phyloP scores from a whole-genome alignment of 1,140 invertebrate genomes.

The Drosophila auraria region DNA sequence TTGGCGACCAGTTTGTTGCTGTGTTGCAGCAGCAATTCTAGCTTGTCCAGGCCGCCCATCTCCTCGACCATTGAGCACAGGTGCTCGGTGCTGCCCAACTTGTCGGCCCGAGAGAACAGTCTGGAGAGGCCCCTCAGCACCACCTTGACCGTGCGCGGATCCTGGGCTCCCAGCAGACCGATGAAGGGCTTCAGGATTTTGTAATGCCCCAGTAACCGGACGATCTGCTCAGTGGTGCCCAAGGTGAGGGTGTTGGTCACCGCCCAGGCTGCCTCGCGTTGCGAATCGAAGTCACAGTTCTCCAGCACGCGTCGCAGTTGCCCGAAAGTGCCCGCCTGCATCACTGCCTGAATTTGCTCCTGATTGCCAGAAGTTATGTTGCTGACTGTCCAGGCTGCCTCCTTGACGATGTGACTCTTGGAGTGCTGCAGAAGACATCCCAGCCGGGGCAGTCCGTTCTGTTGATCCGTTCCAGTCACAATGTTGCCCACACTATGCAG shows the following conservation, averaged over 20 bases:
- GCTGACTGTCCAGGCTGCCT: slow-evolving; percentile 99
- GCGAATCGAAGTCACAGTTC: slow-evolving; percentile 97
- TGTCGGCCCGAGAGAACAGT: slow-evolving; percentile 86
- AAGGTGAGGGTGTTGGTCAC: slow-evolving; percentile 99
- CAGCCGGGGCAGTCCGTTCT: slow-evolving; percentile 93
- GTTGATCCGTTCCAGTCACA: slow-evolving; percentile 92
- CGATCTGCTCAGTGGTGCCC: slow-evolving; percentile 94
- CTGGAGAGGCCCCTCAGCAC: slow-evolving; percentile 96
- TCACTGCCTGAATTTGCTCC: slow-evolving; percentile 97
- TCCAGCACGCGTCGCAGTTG: slow-evolving; percentile 86
- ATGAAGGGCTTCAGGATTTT: slow-evolving; percentile 95
- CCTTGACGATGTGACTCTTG: slow-evolving; percentile 91
- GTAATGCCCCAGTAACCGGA: slow-evolving; percentile 90
- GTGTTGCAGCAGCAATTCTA: no score
- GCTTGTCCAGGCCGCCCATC: no score
- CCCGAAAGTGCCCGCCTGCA: slow-evolving; percentile 88
- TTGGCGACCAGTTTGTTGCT: no score
- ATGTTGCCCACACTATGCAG: slow-evolving; percentile 95
- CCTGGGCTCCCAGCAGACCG: slow-evolving; percentile 92
- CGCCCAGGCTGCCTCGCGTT: slow-evolving; percentile 99
- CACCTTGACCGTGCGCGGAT: slow-evolving; percentile 92
- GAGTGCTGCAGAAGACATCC: slow-evolving; percentile 90
- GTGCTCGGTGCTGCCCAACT: no score
- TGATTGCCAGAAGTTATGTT: slow-evolving; percentile 99
- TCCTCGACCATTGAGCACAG: no score